phyloP scores from a whole-genome alignment of 2,888 invertebrate genomes.

The Drosophila colorata region DNA sequence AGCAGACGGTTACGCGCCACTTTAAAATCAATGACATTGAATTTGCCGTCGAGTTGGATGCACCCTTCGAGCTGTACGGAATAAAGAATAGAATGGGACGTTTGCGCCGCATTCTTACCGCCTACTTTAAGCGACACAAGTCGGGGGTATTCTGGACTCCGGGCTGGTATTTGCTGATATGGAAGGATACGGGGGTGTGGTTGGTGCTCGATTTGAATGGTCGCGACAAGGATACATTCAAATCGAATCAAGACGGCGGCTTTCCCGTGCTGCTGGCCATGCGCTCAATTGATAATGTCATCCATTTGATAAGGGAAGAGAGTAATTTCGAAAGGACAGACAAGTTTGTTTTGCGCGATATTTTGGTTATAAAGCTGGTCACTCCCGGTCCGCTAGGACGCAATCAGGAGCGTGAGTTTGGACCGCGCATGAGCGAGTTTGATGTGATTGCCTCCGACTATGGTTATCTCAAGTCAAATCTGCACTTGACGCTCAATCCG shows the following conservation, averaged over 20 bases:
- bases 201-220: conserved; percentile 83
- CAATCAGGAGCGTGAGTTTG: conserved; percentile 68
- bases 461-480: conserved; percentile 73
- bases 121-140: conserved; percentile 71
- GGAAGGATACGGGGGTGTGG: conserved; percentile 77
- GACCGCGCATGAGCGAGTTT: conserved; percentile 74
- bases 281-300: conserved; percentile 75
- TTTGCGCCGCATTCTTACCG: conserved; percentile 54
- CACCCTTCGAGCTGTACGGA: conserved; percentile 54
- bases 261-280: conserved; percentile 76
- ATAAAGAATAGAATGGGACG: conserved; percentile 25
- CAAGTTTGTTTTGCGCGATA: conserved; percentile 71
- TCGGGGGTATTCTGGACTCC: conserved; percentile 69
- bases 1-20: conserved; percentile 68
- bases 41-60: conserved; percentile 76
- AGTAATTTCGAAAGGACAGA: conserved; percentile 64
- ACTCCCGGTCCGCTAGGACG: conserved; percentile 69
- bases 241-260: conserved; percentile 63
- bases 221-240: conserved; percentile 63
- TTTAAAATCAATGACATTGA: conserved; percentile 76
- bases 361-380: conserved; percentile 74
- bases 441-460: conserved; percentile 79
- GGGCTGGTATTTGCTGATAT: conserved; percentile 79
- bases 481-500: conserved; percentile 78
- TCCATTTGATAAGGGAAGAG: conserved; percentile 72